Base-by-base conservation (phyloP, 2,888 invertebrate genomes). In the Campoplex capitator region DNA sequence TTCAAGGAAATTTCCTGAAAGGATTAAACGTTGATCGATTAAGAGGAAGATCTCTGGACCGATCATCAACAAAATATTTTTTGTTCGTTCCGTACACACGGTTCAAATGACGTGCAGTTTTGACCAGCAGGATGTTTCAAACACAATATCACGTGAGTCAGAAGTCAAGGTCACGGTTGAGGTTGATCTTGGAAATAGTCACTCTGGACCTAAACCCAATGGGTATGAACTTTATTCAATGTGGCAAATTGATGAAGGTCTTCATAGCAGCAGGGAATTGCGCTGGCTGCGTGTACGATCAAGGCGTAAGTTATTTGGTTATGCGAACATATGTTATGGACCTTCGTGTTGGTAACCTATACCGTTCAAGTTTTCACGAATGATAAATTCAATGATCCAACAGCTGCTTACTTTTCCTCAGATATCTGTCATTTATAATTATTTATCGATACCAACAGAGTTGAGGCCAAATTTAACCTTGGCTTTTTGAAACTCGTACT, bases 361-460 rank as follows among this genome's bases (percentile, higher is more conserved):
- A 62, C 58, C 18, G 51, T 75, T 56, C 32, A 83, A 86, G 75
- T 82, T 85, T 80, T 80, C 32, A 13, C 42, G 35, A 79, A 86
- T 79, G 65, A 75, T 79, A 86, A 75, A 86, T 86, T 83, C 75
- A 86, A 86, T 83, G 48, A 65, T 32, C 28, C 51, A 68, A 65
- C 82, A 71, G 28, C 58, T 13, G 23, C 65, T 76, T 7, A 11
- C 48, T 35, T 76, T 76, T 65, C 32, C 48, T 38, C 65, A 2
- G 1, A 32, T 32, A 48, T 58, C 74, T 18, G n/a, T 54, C 16
- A 32, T 45, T 23, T 65, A 32, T 3, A 48, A 1, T 51, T 76
- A 18, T 32, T 28, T 28, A 28, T 75, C 11, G 42, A 28, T 58
- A 58, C 3, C 28, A 11, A 58, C 58, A 11, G 58, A 11, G 3